phyloP scores from a whole-genome alignment of 2,797 vertebrate genomes.

The Esox masquinongy region DNA sequence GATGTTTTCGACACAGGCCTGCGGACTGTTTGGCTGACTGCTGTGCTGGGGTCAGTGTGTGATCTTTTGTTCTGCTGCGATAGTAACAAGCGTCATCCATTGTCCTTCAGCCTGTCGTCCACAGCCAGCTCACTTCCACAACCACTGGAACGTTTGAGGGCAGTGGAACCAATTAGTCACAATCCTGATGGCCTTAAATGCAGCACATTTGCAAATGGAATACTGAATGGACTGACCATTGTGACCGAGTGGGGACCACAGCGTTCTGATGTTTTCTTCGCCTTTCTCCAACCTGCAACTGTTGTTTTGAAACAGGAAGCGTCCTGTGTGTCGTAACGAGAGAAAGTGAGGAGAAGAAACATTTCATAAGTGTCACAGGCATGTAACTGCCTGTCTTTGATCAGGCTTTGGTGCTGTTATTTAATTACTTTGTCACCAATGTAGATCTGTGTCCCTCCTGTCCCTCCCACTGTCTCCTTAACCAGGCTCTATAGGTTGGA shows the following conservation, averaged over 20 bases:
- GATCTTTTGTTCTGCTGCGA: neutral
- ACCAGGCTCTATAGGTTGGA: constrained; percentile 36
- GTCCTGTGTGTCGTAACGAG: constrained; percentile 23
- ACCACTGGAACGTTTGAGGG: neutral
- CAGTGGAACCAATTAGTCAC: neutral
- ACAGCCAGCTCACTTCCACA: neutral
- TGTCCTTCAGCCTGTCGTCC: neutral
- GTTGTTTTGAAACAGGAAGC: constrained; percentile 53
- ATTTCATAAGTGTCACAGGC: constrained; percentile 1
- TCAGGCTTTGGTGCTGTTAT: constrained; percentile 18
- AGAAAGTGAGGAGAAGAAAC: neutral
- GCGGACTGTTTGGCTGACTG: neutral
- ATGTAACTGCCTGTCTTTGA: constrained; percentile 14
- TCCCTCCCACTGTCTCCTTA: constrained; percentile 30
- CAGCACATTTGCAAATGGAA: neutral
- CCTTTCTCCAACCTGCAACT: constrained; percentile 60
- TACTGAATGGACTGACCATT: neutral
- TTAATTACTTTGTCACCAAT: constrained; percentile 43
- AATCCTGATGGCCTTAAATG: neutral
- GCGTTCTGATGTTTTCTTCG: constrained; percentile 51
- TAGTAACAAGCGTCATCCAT: neutral
- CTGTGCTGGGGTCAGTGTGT: neutral
- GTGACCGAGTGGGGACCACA: constrained; percentile 33
- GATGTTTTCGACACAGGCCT: neutral
- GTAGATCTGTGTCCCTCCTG: constrained; percentile 20